These are phyloP conservation scores for Fukomys damarensis DNA, from an alignment of 2,113 vertebrate species.

Conservation along the genomic window DNA sequence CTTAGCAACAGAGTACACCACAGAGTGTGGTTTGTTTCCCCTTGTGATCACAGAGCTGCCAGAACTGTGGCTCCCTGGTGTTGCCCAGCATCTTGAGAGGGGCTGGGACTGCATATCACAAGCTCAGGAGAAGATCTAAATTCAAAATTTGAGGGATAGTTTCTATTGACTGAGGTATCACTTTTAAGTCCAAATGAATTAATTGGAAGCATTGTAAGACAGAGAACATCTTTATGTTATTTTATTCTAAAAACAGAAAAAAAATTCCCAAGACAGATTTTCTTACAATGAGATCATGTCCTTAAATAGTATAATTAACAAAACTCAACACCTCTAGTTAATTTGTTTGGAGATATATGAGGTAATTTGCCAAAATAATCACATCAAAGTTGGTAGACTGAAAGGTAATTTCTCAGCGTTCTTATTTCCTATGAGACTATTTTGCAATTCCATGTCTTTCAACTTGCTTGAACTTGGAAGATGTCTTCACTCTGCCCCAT, in stretches of 20 bases:
- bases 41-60: not conserved
- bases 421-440: not conserved
- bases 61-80: not conserved
- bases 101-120: not conserved
- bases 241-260: not conserved
- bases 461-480: not conserved
- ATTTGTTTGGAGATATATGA: not conserved
- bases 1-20: not conserved
- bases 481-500: not conserved
- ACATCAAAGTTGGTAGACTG: not conserved
- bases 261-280: not conserved
- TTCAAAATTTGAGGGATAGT: not conserved
- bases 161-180: not conserved
- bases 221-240: not conserved
- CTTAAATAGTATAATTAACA: not conserved
- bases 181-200: not conserved
- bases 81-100: not conserved
- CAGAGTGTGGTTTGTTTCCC: not conserved
- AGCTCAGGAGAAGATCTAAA: not conserved
- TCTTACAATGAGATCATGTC: not conserved
- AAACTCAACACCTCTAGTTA: not conserved
- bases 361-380: slow-evolving; percentile 10
- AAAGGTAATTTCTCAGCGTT: not conserved
- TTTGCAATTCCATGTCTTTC: not conserved
- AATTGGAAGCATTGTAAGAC: not conserved